These are phyloP conservation scores for Aphodius sticticus DNA, from an alignment of 2,888 invertebrate genomes.

Conservation along the genomic window DNA sequence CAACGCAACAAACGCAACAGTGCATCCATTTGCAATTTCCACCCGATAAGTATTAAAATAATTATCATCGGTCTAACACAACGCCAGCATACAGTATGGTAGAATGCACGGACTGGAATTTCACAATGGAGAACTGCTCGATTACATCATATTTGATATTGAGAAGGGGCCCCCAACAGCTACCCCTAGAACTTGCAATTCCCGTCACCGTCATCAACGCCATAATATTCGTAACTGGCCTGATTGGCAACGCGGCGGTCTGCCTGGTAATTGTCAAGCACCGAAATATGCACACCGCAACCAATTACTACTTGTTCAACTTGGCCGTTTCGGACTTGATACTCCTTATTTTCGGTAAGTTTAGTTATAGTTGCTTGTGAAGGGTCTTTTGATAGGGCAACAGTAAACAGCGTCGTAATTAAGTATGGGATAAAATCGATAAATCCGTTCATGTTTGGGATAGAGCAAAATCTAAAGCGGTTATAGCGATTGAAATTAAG, in stretches of 20 bases:
- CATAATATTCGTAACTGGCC: constrained; percentile 82
- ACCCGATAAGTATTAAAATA: not conserved
- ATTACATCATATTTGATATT: not conserved
- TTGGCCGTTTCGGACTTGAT: constrained; percentile 87
- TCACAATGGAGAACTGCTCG: not conserved
- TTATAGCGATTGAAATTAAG: no score
- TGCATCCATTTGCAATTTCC: not conserved
- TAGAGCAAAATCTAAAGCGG: no score
- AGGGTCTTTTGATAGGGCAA: not conserved
- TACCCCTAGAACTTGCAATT: constrained; percentile 53
- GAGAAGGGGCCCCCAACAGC: constrained; percentile 46
- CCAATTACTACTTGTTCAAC: constrained; percentile 91
- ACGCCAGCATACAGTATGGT: not conserved
- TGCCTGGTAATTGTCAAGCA: constrained; percentile 86
- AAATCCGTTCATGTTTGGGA: no score
- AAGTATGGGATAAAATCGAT: no score
- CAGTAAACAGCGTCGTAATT: no score
- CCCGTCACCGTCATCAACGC: constrained; percentile 76
- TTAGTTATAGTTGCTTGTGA: not conserved
- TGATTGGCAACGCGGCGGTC: constrained; percentile 84
- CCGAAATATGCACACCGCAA: constrained; percentile 86
- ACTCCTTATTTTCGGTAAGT: constrained; percentile 82
- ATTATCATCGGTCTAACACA: not conserved
- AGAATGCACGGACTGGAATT: not conserved
- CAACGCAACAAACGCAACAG: not conserved